Conservation (phyloP, 2,888 invertebrate genomes). For the Lathronympha strigana region DNA sequence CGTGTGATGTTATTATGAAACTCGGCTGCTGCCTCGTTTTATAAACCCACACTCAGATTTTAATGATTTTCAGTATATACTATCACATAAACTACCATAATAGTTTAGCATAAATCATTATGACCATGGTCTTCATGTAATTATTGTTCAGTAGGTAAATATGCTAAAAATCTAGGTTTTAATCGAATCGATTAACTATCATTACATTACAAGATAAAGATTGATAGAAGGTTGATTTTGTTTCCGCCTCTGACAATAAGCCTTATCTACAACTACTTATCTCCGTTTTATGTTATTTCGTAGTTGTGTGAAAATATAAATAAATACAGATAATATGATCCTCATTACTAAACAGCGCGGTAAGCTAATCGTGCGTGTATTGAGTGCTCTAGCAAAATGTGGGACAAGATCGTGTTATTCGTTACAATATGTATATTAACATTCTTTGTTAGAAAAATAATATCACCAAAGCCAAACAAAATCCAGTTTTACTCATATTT, state of each 20-base stretch:
- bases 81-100: too few relatives aligned
- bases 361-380: conserved; percentile 43
- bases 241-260: conserved; percentile 1
- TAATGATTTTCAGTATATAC: too few relatives aligned
- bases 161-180: not conserved
- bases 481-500: conserved; percentile 44
- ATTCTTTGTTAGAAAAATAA: conserved; percentile 60
- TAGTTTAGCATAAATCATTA: too few relatives aligned
- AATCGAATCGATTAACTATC: conserved; percentile 15
- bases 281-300: conserved; percentile 27
- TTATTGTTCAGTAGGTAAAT: too few relatives aligned
- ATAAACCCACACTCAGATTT: too few relatives aligned
- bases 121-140: too few relatives aligned
- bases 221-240: not conserved
- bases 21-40: too few relatives aligned
- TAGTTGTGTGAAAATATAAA: conserved; percentile 32
- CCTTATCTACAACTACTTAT: conserved; percentile 30
- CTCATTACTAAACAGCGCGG: conserved; percentile 34
- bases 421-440: conserved; percentile 53
- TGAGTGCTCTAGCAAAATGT: conserved; percentile 61
- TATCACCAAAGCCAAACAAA: conserved; percentile 44
- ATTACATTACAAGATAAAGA: conserved; percentile 19
- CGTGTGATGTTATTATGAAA: too few relatives aligned
- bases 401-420: conserved; percentile 57
- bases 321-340: conserved; percentile 38